Evolutionary conservation across 1,140 invertebrate species (phyloP).

Genomic region (Panagrolaimus sp.): DNA sequence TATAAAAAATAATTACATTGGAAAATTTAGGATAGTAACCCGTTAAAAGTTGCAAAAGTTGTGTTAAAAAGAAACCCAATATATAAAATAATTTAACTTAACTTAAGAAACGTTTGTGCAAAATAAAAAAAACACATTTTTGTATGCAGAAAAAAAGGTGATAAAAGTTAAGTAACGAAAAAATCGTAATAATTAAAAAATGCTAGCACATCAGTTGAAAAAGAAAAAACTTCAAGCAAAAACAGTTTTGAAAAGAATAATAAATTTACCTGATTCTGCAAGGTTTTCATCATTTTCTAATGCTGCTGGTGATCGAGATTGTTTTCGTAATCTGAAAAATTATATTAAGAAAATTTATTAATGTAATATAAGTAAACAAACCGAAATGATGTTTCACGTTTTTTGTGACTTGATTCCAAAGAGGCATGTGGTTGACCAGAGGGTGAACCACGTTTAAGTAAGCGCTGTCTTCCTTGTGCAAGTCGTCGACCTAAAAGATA

Average conservation of each 20-base stretch:
- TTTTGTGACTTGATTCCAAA: conserved; percentile 42
- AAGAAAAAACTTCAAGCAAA: background rate
- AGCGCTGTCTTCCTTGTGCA: conserved; percentile 68
- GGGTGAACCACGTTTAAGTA: conserved; percentile 68
- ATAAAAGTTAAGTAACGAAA: too few relatives aligned
- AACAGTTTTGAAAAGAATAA: background rate
- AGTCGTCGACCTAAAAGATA: conserved; percentile 59
- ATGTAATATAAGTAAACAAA: conserved; percentile 13
- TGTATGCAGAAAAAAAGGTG: too few relatives aligned
- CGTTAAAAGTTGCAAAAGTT: too few relatives aligned
- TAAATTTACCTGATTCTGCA: conserved; percentile 27
- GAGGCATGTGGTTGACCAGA: conserved; percentile 39
- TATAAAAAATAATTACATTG: too few relatives aligned
- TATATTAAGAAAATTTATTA: background rate
- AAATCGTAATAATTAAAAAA: background rate
- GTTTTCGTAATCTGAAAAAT: conserved; percentile 28
- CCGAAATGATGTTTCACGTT: conserved; percentile 41
- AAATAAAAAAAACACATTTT: too few relatives aligned
- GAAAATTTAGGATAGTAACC: too few relatives aligned
- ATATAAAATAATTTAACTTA: too few relatives aligned
- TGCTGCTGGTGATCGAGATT: conserved; percentile 19
- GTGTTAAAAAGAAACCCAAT: too few relatives aligned
- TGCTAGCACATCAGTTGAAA: background rate
- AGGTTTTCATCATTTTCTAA: conserved; percentile 9
- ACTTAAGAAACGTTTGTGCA: too few relatives aligned